Percentiles rank a stretch among this genome's conserved stretches.
Evolutionary conservation across 2,113 vertebrate species (phyloP).

Genomic region (Scytalopus superciliaris): DNA sequence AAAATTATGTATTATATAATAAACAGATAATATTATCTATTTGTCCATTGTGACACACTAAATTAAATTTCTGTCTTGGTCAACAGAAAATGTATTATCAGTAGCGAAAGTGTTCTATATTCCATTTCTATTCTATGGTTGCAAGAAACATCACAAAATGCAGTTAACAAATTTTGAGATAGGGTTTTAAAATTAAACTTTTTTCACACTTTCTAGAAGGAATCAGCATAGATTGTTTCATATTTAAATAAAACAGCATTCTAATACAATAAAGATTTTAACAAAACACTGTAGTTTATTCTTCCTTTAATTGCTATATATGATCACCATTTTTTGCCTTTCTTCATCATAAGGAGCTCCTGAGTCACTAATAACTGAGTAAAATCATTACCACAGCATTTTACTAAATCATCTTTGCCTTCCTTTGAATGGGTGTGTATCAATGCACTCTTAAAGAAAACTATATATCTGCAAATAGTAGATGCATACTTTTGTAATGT

Average conservation of each 20-base stretch:
- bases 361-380: not conserved
- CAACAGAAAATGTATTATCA: not conserved
- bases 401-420: not conserved
- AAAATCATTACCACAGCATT: not conserved
- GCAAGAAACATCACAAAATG: not conserved
- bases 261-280: not conserved
- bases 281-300: not conserved
- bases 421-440: not conserved
- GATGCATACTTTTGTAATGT: not conserved
- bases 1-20: not conserved
- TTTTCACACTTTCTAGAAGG: not conserved
- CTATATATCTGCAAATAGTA: not conserved
- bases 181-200: not conserved
- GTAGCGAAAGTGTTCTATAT: not conserved
- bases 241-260: not conserved
- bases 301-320: not conserved
- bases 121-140: not conserved
- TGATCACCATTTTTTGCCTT: accelerated
- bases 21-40: not conserved
- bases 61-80: not conserved
- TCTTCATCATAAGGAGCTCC: not conserved
- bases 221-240: not conserved
- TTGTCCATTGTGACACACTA: not conserved
- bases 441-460: not conserved
- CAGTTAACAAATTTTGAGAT: not conserved